These are phyloP conservation scores for Cerastoderma edule DNA, from an alignment of 2,888 invertebrate species.

Conservation along the genomic window DNA sequence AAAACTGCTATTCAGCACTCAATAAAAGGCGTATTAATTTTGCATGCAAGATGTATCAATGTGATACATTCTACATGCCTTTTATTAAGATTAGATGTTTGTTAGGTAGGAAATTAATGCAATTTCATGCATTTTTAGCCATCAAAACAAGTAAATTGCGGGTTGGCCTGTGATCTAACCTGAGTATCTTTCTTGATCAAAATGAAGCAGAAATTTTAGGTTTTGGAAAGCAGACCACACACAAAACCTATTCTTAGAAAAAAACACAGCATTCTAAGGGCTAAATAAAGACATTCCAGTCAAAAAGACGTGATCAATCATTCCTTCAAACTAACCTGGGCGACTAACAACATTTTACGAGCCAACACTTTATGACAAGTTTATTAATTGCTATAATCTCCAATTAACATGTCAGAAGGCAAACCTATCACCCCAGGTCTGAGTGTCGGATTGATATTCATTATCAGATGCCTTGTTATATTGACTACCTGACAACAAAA, in stretches of 20 bases:
- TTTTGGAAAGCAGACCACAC: too few relatives aligned
- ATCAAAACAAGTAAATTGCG: too few relatives aligned
- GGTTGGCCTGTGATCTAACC: too few relatives aligned
- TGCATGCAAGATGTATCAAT: too few relatives aligned
- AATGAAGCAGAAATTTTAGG: too few relatives aligned
- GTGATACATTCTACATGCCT: too few relatives aligned
- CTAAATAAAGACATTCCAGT: background rate
- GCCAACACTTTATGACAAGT: constrained; percentile 6
- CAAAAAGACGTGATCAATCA: background rate
- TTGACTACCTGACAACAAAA: constrained; percentile 7
- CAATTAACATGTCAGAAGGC: constrained; percentile 18
- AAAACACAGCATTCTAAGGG: too few relatives aligned
- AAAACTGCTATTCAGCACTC: constrained; percentile 6
- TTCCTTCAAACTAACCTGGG: constrained; percentile 6
- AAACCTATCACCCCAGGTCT: constrained; percentile 23
- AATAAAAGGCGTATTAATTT: background rate
- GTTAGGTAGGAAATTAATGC: too few relatives aligned
- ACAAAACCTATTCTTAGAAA: too few relatives aligned
- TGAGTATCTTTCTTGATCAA: too few relatives aligned
- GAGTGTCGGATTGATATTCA: constrained; percentile 15
- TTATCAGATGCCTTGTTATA: constrained; percentile 9
- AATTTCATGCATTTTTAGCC: too few relatives aligned
- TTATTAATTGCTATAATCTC: constrained; percentile 23
- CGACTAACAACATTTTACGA: background rate
- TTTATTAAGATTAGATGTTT: too few relatives aligned